phyloP scores from a whole-genome alignment of 2,888 invertebrate species.

The Eristalinus aeneus region DNA sequence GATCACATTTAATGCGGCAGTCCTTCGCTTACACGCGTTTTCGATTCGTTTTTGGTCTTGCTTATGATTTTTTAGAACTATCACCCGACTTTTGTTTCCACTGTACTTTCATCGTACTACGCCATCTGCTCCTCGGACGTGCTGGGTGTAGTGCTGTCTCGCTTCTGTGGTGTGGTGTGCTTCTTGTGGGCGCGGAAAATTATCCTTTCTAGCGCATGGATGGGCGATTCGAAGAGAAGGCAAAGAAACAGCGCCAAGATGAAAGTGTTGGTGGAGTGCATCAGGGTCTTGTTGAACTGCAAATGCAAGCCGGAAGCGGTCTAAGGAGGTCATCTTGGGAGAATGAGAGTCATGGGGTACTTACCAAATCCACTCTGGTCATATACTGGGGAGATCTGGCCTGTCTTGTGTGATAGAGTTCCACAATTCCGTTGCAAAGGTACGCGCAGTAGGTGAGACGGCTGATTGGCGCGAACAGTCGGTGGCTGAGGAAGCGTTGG shows the following conservation, averaged over 20 bases:
- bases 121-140: slow-evolving; percentile 66
- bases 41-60: slow-evolving; percentile 40
- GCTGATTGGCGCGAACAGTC: slow-evolving; percentile 84
- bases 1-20: slow-evolving; percentile 22
- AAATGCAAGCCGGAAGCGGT: slow-evolving; percentile 32
- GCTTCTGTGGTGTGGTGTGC: slow-evolving; percentile 16
- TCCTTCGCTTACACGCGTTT: slow-evolving; percentile 12
- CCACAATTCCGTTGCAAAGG: slow-evolving; percentile 87
- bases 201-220: slow-evolving; percentile 86
- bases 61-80: slow-evolving; percentile 26
- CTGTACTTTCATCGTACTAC: slow-evolving; percentile 17
- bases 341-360: slow-evolving; percentile 59
- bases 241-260: slow-evolving; percentile 84
- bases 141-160: slow-evolving; percentile 34
- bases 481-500: slow-evolving; percentile 73
- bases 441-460: slow-evolving; percentile 88
- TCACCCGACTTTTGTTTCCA: slow-evolving; percentile 45
- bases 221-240: slow-evolving; percentile 86
- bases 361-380: slow-evolving; percentile 84
- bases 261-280: slow-evolving; percentile 81
- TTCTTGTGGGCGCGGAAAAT: slow-evolving; percentile 79
- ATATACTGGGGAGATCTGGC: slow-evolving; percentile 84
- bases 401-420: slow-evolving; percentile 84
- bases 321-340: no score
- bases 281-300: slow-evolving; percentile 82